Percentiles rank a stretch among this genome's conserved stretches.
Conservation (phyloP, 2,113 vertebrate genomes). For the Tursiops truncatus region DNA sequence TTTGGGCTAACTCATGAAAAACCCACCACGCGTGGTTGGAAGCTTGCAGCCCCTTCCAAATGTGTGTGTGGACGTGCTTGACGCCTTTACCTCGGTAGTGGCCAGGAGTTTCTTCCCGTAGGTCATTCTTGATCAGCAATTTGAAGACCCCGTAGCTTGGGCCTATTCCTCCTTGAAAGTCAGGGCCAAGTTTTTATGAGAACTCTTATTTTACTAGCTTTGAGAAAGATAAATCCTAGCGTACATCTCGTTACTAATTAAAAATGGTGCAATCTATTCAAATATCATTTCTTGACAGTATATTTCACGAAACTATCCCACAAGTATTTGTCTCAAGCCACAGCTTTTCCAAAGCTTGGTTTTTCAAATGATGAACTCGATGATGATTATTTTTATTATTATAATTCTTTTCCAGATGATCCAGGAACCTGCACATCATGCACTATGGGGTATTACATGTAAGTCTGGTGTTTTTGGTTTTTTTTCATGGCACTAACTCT, state of each 20-base stretch:
- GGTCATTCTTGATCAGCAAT: not conserved
- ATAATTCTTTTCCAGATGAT: constrained; percentile 87
- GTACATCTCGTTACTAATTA: constrained; percentile 29
- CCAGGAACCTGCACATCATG: constrained; percentile 91
- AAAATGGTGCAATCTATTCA: constrained; percentile 53
- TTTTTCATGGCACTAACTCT: not conserved
- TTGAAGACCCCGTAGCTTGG: constrained; percentile 24
- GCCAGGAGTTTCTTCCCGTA: not conserved
- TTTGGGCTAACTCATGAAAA: not conserved
- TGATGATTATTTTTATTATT: constrained; percentile 47
- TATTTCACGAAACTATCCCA: not conserved
- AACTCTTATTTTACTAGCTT: constrained; percentile 43
- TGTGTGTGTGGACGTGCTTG: not conserved
- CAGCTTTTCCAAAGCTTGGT: constrained; percentile 17
- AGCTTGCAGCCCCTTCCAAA: not conserved
- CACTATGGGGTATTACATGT: constrained; percentile 91
- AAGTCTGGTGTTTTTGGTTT: constrained; percentile 80
- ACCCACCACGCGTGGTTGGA: not conserved
- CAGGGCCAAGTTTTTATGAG: constrained; percentile 1
- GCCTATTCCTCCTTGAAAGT: not conserved
- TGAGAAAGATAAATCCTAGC: constrained; percentile 22
- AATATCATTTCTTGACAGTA: constrained; percentile 39
- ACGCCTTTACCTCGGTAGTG: not conserved
- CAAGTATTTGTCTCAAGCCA: constrained; percentile 32
- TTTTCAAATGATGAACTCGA: constrained; percentile 43